Percentiles rank a stretch among this genome's conserved stretches.
Conservation (phyloP, 2,113 vertebrate species). For the Grus americana region DNA sequence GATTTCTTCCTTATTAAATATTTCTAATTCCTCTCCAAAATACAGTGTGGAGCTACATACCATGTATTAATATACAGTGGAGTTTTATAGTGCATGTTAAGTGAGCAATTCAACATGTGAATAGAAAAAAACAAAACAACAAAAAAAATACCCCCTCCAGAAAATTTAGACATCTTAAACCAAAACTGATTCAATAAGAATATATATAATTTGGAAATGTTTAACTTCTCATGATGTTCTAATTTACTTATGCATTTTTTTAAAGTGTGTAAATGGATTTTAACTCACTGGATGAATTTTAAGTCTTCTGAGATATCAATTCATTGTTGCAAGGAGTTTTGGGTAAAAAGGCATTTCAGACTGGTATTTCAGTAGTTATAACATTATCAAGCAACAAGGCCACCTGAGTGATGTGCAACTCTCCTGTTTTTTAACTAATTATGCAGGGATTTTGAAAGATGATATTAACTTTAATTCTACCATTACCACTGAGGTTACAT, state of each 20-base stretch:
- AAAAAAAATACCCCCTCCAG: neutral
- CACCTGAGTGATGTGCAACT: neutral
- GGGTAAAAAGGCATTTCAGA: neutral
- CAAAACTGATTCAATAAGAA: neutral
- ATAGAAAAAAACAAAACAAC: neutral
- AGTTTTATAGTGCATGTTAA: neutral
- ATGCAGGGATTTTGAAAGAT: neutral
- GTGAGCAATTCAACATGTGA: neutral
- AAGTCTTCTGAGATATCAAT: neutral
- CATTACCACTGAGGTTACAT: neutral
- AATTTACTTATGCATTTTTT: neutral
- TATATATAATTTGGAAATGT: neutral
- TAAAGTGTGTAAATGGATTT: neutral
- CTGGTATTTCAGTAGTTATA: neutral
- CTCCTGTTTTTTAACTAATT: neutral
- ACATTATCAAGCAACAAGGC: neutral
- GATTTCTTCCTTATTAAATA: neutral
- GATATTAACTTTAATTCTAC: neutral
- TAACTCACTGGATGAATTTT: neutral
- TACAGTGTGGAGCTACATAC: neutral
- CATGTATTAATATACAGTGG: accelerated
- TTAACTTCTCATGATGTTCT: neutral
- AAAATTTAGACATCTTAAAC: neutral
- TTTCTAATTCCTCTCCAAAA: neutral
- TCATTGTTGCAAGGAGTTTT: neutral